Evolutionary conservation across 2,113 vertebrate genomes (phyloP).

Genomic region (Puntigrus tetrazona): DNA sequence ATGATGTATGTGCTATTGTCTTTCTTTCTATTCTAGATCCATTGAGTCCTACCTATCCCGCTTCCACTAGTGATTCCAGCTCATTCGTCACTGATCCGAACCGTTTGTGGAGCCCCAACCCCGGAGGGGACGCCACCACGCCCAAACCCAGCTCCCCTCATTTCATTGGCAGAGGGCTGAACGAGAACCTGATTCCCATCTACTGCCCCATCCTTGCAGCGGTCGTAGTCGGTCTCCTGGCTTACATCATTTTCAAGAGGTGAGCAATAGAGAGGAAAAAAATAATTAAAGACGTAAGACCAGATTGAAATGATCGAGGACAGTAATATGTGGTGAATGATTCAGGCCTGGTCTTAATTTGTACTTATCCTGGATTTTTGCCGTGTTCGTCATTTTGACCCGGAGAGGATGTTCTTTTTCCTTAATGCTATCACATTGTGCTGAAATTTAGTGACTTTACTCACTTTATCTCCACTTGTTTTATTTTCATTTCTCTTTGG

Average conservation of each 20-base stretch:
- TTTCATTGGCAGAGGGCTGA: constrained; percentile 78
- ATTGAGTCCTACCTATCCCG: constrained; percentile 53
- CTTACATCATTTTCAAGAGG: constrained; percentile 95
- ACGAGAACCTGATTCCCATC: constrained; percentile 94
- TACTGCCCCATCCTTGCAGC: constrained; percentile 98
- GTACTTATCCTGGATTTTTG: background rate
- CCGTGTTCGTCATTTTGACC: background rate
- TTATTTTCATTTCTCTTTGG: too few species aligned
- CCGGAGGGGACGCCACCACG: constrained; percentile 75
- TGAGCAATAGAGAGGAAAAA: constrained; percentile 62
- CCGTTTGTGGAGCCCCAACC: constrained; percentile 59
- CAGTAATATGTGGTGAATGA: constrained; percentile 34
- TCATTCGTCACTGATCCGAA: constrained; percentile 60
- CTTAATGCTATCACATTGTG: background rate
- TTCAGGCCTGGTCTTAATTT: constrained; percentile 32
- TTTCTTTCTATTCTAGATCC: constrained; percentile 64
- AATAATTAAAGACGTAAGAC: background rate
- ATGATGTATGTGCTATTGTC: background rate
- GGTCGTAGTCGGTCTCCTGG: constrained; percentile 90
- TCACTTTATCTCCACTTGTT: too few species aligned
- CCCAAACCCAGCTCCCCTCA: constrained; percentile 83
- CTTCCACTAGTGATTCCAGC: constrained; percentile 51
- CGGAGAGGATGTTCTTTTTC: background rate
- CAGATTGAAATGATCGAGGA: background rate
- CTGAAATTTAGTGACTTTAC: background rate